These are phyloP conservation scores for Drosophila kepulauana DNA, from an alignment of 1,140 invertebrate species.

Conservation along the genomic window DNA sequence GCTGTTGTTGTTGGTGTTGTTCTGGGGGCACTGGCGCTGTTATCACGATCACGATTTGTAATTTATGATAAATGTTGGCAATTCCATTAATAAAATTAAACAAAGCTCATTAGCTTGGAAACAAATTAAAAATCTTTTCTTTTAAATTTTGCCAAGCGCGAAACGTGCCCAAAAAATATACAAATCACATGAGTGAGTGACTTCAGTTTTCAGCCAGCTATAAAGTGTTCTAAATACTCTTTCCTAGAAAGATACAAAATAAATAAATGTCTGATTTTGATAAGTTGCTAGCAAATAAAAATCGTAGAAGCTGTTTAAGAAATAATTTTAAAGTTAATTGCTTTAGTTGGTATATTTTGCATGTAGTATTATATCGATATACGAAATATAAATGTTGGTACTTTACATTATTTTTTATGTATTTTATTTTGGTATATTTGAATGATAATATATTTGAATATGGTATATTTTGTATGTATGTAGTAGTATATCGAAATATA, in stretches of 20 bases:
- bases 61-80: conserved; percentile 82
- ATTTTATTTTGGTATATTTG: too few relatives aligned
- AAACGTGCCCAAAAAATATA: conserved; percentile 45
- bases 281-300: too few relatives aligned
- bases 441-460: too few relatives aligned
- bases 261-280: background rate
- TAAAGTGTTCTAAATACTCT: background rate
- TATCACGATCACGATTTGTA: conserved; percentile 81
- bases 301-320: too few relatives aligned
- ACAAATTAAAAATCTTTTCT: conserved; percentile 53
- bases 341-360: too few relatives aligned
- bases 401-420: too few relatives aligned
- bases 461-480: too few relatives aligned
- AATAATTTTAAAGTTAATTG: too few relatives aligned
- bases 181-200: conserved; percentile 21
- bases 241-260: background rate
- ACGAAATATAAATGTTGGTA: too few relatives aligned
- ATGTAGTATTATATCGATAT: too few relatives aligned
- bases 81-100: conserved; percentile 83
- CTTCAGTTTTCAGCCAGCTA: background rate
- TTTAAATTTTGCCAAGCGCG: conserved; percentile 29
- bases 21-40: conserved; percentile 45
- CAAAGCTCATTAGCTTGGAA: conserved; percentile 76
- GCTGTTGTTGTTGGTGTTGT: conserved; percentile 12
- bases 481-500: too few relatives aligned